Evolutionary conservation across 1,140 invertebrate genomes (phyloP), one percentile per base, ranked within the genome.

Genomic region (Brachionus sp.): DNA sequence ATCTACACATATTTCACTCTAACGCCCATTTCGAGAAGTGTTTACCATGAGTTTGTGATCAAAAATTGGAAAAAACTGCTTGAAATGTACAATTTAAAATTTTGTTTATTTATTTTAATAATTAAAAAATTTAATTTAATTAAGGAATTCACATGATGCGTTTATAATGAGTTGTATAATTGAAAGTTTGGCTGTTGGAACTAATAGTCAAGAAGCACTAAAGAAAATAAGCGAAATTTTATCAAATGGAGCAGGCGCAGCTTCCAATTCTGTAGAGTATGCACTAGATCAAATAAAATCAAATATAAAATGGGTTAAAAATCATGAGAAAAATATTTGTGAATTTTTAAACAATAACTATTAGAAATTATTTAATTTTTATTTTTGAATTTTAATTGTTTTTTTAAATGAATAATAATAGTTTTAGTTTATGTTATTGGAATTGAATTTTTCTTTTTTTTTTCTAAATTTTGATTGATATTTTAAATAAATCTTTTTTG

Each of bases 221-320:
- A 37, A 80, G 19, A 57, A 62, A 13, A 80, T 80, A 25, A 23
- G 29, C 1, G 2, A 66, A 39, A 37, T 80, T 25, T 44, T 80
- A 5, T 19, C 16, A 10, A 29, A 62, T 19, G 77, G 77, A 42
- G 77, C 50, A 12, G 77, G 77, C 33, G 33, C 50, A 6, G 77
- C 77, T 1, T n/a, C 77, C 16, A 80, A 80, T 42, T 42, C 77
- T 10, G 50, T 53, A 4, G 50, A 57, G 3, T 66, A 25, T 37
- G 39, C 33, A n/a, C 1, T 80, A 23, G 62, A 80, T 80, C 77
- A 80, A 80, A 80, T 80, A 62, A 80, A 62, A 39, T 42, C 77
- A 57, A 66, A 80, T 66, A 80, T 80, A 39, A 62, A 39, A 66
- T 80, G 77, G 77, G 39, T 62, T 2, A 13, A 29, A 35, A 80